phyloP scores from a whole-genome alignment of 2,888 invertebrate species.

The Drosophila eohydei region DNA sequence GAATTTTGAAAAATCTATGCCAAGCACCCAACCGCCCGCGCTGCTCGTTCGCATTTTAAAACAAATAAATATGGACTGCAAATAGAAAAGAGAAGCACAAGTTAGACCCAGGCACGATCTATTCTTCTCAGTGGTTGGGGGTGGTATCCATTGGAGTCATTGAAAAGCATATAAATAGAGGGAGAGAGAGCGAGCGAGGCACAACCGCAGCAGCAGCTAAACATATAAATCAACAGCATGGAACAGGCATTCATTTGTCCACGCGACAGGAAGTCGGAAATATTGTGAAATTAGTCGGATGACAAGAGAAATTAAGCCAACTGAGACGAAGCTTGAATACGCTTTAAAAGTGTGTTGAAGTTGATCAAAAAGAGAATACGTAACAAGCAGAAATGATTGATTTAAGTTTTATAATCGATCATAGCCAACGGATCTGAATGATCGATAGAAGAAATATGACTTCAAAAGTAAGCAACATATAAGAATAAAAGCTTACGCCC shows the following conservation, averaged over 20 bases:
- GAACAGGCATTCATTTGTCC: slow-evolving; percentile 23
- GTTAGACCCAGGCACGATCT: slow-evolving; percentile 6
- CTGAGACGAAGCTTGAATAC: slow-evolving; percentile 10
- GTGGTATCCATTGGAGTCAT: background rate
- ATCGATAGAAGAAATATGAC: no score
- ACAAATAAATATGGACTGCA: slow-evolving; percentile 67
- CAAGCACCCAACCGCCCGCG: background rate
- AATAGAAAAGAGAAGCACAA: slow-evolving; percentile 30
- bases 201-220: slow-evolving; percentile 21
- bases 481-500: no score
- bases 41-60: slow-evolving; percentile 23
- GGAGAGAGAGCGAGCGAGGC: background rate
- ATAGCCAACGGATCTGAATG: background rate
- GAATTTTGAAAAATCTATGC: slow-evolving; percentile 20
- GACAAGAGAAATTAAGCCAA: background rate
- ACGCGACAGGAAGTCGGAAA: slow-evolving; percentile 50
- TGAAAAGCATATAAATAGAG: background rate
- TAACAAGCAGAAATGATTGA: background rate
- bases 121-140: background rate
- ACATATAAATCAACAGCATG: slow-evolving; percentile 45
- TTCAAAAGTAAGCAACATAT: no score
- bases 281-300: slow-evolving; percentile 30
- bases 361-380: no score
- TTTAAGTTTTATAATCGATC: background rate
- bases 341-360: background rate